phyloP scores from a whole-genome alignment of 2,888 invertebrate species.

The Blastobasis lacticolella region DNA sequence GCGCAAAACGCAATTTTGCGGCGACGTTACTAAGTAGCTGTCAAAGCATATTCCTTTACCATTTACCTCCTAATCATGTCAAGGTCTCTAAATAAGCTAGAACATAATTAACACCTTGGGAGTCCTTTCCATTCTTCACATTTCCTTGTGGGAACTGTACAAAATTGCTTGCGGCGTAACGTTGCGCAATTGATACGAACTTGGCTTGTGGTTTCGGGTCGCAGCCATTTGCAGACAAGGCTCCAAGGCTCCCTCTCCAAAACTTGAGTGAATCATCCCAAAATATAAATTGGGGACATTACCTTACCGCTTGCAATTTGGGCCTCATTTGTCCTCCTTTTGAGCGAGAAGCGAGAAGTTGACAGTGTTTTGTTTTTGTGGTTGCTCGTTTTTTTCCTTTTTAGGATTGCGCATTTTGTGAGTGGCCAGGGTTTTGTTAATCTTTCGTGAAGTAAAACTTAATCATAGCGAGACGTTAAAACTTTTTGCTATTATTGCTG shows the following conservation, averaged over 20 bases:
- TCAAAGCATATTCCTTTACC: too few species aligned
- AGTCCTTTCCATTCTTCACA: conserved; percentile 12
- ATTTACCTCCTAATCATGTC: neutral
- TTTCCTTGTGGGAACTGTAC: conserved; percentile 15
- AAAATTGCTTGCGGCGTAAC: conserved; percentile 25
- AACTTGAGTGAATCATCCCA: conserved; percentile 4
- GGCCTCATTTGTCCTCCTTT: too few species aligned
- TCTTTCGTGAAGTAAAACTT: neutral
- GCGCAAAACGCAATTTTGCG: too few species aligned
- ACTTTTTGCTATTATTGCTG: too few species aligned
- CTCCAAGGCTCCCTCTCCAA: conserved; percentile 17
- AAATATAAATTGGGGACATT: conserved; percentile 1
- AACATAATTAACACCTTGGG: neutral
- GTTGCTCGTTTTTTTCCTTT: too few species aligned
- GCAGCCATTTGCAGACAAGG: conserved; percentile 24
- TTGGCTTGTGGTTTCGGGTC: conserved; percentile 26
- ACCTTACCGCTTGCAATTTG: too few species aligned
- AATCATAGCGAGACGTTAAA: too few species aligned
- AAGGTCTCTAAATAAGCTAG: neutral
- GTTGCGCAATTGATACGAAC: conserved; percentile 31
- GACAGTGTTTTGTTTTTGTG: too few species aligned
- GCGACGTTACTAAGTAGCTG: too few species aligned
- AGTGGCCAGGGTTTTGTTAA: neutral
- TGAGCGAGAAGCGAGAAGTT: too few species aligned
- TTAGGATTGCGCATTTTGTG: too few species aligned